Evolutionary conservation across 1,140 invertebrate genomes (phyloP).

Genomic region (Aphidius gifuensis): DNA sequence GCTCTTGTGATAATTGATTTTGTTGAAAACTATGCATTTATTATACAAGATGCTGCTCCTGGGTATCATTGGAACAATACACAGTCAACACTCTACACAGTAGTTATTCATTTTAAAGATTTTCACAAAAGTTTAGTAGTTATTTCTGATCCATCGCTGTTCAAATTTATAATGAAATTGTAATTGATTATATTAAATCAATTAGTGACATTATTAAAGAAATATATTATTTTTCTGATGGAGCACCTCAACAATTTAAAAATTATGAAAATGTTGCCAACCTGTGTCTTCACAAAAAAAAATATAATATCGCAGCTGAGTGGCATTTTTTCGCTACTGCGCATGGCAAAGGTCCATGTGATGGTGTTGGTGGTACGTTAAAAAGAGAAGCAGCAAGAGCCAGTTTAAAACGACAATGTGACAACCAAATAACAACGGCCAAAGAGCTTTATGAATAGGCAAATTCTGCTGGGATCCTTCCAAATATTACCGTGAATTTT

Average conservation of each 20-base stretch:
- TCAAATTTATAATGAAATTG: constrained; percentile 15
- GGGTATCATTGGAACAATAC: constrained; percentile 36
- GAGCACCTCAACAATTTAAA: constrained; percentile 29
- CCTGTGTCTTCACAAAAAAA: constrained; percentile 22
- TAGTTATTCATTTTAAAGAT: constrained; percentile 28
- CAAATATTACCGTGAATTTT: no score
- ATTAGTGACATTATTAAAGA: constrained; percentile 17
- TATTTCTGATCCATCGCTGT: constrained; percentile 25
- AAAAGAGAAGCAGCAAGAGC: not conserved
- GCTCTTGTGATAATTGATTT: constrained; percentile 33
- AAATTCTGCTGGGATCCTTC: no score
- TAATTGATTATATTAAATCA: constrained; percentile 21
- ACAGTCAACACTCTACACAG: constrained; percentile 35
- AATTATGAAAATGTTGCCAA: constrained; percentile 31
- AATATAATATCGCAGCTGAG: constrained; percentile 27
- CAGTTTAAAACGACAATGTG: not conserved
- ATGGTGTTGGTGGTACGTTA: constrained; percentile 21
- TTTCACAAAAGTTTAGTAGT: constrained; percentile 21
- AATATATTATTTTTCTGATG: constrained; percentile 28
- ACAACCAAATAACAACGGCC: constrained; percentile 1
- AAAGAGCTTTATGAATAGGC: no score
- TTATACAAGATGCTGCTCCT: no score
- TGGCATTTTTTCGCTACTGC: constrained; percentile 40
- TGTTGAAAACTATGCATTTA: constrained; percentile 39
- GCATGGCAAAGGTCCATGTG: constrained; percentile 36